These are phyloP conservation scores for Erpetoichthys calabaricus DNA, from an alignment of 2,797 vertebrate genomes.

Conservation along the genomic window DNA sequence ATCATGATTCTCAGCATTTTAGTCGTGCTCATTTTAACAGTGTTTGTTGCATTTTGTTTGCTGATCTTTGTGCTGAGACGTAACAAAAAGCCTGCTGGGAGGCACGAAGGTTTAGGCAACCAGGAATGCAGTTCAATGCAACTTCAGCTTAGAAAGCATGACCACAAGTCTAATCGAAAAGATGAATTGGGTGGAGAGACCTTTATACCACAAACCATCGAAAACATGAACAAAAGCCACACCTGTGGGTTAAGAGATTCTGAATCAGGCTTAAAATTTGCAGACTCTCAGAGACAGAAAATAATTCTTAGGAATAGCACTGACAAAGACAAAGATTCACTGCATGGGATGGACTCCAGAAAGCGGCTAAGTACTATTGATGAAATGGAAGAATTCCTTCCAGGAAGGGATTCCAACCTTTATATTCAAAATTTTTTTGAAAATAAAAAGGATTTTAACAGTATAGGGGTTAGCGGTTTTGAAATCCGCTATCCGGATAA, in stretches of 20 bases:
- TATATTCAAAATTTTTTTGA: slow-evolving; percentile 94
- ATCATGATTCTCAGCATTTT: slow-evolving; percentile 95
- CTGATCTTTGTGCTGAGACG: slow-evolving; percentile 87
- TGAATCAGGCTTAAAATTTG: slow-evolving; percentile 74
- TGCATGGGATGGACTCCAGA: slow-evolving; percentile 72
- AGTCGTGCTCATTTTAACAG: slow-evolving; percentile 94
- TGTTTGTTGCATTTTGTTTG: slow-evolving; percentile 95
- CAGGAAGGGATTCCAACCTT: slow-evolving; percentile 82
- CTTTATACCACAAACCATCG: slow-evolving; percentile 96
- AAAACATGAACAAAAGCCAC: slow-evolving; percentile 93
- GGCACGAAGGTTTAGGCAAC: slow-evolving; percentile 80
- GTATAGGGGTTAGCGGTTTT: slow-evolving; percentile 92
- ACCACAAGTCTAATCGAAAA: slow-evolving; percentile 77
- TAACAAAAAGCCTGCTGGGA: slow-evolving; percentile 79
- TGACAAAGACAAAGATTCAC: slow-evolving; percentile 82
- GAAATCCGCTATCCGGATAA: slow-evolving; percentile 96
- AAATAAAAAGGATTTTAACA: slow-evolving; percentile 91
- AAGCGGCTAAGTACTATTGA: slow-evolving; percentile 97
- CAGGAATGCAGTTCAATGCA: slow-evolving; percentile 86
- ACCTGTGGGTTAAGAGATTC: slow-evolving; percentile 83
- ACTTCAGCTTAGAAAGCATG: slow-evolving; percentile 74
- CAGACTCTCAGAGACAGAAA: slow-evolving; percentile 82
- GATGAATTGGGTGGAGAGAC: slow-evolving; percentile 76
- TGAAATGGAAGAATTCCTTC: slow-evolving; percentile 89
- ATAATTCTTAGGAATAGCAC: slow-evolving; percentile 70